Percentiles rank a stretch among this genome's conserved stretches.
phyloP scores from a whole-genome alignment of 2,113 vertebrate genomes.

The Upupa epops region DNA sequence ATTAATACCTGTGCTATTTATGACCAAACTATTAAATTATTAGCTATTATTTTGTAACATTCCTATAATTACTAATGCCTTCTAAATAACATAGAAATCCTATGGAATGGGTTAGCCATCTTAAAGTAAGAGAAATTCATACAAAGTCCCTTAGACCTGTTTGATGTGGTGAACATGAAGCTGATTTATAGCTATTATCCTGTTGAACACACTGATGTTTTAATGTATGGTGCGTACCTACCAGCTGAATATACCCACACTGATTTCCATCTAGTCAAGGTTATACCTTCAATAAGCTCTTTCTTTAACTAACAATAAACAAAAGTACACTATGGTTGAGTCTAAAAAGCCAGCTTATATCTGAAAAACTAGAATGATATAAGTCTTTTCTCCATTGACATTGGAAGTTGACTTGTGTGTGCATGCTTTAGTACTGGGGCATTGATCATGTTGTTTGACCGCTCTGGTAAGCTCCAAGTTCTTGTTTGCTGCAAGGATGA shows the following conservation, averaged over 20 bases:
- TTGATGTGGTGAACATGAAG: rapidly evolving
- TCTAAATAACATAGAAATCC: neutral
- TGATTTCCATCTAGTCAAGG: neutral
- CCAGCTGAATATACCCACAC: neutral
- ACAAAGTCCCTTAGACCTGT: neutral
- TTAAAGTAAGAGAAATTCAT: neutral
- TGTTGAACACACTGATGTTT: neutral
- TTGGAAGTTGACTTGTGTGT: neutral
- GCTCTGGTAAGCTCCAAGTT: neutral
- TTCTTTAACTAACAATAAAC: neutral
- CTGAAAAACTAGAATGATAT: neutral
- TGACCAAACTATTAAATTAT: neutral
- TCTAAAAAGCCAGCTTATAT: neutral
- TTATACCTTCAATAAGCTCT: neutral
- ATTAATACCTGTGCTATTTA: neutral
- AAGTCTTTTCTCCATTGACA: neutral
- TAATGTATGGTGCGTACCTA: neutral
- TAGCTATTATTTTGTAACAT: neutral
- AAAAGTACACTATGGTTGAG: neutral
- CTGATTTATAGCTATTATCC: neutral
- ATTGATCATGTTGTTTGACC: neutral
- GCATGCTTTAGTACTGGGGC: neutral
- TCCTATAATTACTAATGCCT: neutral
- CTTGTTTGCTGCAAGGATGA: neutral
- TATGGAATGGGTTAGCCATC: neutral